Evolutionary conservation across 2,797 vertebrate genomes (phyloP), one percentile per base, ranked within the genome.

Genomic region (Mormyrops attenuatus): DNA sequence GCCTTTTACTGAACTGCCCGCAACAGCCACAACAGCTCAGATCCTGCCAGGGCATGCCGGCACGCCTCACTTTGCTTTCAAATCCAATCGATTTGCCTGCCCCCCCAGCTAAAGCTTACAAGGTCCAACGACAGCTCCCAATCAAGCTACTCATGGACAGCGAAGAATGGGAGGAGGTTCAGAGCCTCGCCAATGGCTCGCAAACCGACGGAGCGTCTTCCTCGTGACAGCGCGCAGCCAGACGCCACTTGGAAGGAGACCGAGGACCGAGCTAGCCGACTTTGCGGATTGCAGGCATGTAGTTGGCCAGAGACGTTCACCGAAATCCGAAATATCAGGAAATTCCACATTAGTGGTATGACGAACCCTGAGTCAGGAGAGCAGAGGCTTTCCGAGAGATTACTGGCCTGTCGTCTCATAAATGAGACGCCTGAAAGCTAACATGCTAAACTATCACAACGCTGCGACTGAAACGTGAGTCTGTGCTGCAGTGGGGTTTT

Each of bases 291-390:
- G 22, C 52, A 53, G 50, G 52, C 26, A 57, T 11, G 41, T 11
- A 22, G 80, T 44, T 53, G 15, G 26, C 49, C 41, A n/a, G 47
- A 85, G 6, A 50, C 4, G 47, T 30, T 34, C 50, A 17, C 85
- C 20, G 9, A 52, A 86, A 53, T 47, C 84, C 47, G 26, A 50
- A 53, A 86, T 26, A 77, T 77, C 85, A 86, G 85, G 85, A 86
- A 86, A 86, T 86, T 86, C 50, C 50, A 86, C 85, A 86, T 86
- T 86, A 84, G 80, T 50, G 80, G 49, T 55, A 41, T 87, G 85
- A 30, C 50, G 53, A 57, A 38, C 50, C 50, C 34, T 86, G 17
- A 87, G 34, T 60, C 53, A 60, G 87, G 80, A 50, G 44, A 69
- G 63, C 63, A 30, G 63, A 69, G 26, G 63, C 63, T 69, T 69